These are phyloP conservation scores for Coregonus sp. DNA, from an alignment of 2,797 vertebrate genomes.

Conservation along the genomic window DNA sequence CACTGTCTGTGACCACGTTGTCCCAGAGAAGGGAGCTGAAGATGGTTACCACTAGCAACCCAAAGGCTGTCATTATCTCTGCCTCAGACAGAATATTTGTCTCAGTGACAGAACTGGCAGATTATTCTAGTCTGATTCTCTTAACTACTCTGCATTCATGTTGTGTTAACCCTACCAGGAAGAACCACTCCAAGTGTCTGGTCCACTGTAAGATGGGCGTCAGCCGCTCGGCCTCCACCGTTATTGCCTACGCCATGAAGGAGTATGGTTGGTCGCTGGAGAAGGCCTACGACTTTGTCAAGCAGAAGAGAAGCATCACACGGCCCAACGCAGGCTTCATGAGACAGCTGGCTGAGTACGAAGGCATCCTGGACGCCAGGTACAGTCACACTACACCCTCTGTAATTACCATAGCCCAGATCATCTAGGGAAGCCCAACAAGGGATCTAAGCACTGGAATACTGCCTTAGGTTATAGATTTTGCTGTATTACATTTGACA, in stretches of 20 bases:
- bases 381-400: slow-evolving; percentile 44
- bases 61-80: not conserved
- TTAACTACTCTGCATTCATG: not conserved
- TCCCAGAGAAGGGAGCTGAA: not conserved
- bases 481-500: not conserved
- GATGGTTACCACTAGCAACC: not conserved
- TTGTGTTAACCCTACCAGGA: slow-evolving; percentile 70
- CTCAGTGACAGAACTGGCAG: not conserved
- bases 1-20: not conserved
- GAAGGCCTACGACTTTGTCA: slow-evolving; percentile 92
- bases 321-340: slow-evolving; percentile 93
- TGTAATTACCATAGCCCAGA: not conserved
- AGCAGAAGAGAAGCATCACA: slow-evolving; percentile 90
- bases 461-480: not conserved
- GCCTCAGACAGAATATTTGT: too few species aligned
- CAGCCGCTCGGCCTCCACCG: slow-evolving; percentile 94
- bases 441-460: not conserved
- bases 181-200: slow-evolving; percentile 94
- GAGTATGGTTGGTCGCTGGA: slow-evolving; percentile 94
- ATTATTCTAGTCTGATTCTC: not conserved
- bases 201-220: slow-evolving; percentile 99
- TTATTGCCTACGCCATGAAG: slow-evolving; percentile 98
- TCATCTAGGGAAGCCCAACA: not conserved
- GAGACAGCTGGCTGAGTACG: slow-evolving; percentile 94
- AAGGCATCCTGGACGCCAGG: slow-evolving; percentile 97